phyloP scores from a whole-genome alignment of 2,797 vertebrate species.

The Petrocephalus sullivani region DNA sequence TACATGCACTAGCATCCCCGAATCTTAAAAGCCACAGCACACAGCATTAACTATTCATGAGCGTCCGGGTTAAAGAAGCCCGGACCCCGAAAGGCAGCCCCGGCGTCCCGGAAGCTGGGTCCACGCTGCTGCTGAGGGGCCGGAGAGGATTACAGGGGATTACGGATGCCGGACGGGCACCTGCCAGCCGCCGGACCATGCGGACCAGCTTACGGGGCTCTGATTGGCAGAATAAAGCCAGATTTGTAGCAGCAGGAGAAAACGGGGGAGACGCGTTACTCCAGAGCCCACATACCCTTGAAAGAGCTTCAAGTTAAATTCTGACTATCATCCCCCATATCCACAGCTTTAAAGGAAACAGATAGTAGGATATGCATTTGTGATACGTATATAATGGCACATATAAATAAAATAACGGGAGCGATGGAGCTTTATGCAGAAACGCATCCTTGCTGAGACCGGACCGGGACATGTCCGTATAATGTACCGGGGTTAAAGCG shows the following conservation, averaged over 20 bases:
- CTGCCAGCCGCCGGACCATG: not conserved
- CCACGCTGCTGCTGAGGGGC: not conserved
- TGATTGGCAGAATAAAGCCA: not conserved
- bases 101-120: not conserved
- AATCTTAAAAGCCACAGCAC: not conserved
- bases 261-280: not conserved
- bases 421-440: not conserved
- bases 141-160: not conserved
- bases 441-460: not conserved
- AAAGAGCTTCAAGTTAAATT: not conserved
- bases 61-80: not conserved
- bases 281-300: not conserved
- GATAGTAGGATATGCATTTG: not conserved
- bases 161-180: not conserved
- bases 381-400: not conserved
- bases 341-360: not conserved
- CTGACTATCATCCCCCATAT: not conserved
- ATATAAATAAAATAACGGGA: not conserved
- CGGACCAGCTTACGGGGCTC: not conserved
- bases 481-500: not conserved
- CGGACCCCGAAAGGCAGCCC: not conserved
- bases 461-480: not conserved
- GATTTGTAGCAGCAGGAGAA: not conserved
- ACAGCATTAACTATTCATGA: slow-evolving; percentile 3
- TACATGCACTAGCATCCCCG: not conserved